A percentile compares a stretch with the other conserved stretches of the same genome.
phyloP scores from a whole-genome alignment of 2,113 vertebrate genomes.

The Rutilus rutilus region DNA sequence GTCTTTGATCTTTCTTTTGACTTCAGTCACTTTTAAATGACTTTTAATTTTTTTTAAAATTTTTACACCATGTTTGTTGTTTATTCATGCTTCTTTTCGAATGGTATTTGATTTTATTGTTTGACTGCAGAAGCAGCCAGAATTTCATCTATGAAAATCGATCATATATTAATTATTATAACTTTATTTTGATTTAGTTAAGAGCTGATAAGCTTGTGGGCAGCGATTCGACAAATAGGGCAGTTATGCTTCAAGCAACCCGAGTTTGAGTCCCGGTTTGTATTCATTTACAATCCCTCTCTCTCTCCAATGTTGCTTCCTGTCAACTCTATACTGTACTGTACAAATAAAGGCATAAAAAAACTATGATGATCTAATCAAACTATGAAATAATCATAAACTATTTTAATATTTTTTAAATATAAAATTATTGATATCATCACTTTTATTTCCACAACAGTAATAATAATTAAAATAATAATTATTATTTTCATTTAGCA shows the following conservation, averaged over 20 bases:
- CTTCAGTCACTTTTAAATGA: not conserved
- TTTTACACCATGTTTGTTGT: not conserved
- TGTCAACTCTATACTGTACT: not conserved
- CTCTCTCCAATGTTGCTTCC: not conserved
- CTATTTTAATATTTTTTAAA: no score
- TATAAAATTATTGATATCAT: not conserved
- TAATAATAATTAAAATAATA: not conserved
- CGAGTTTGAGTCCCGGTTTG: not conserved
- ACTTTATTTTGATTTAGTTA: not conserved
- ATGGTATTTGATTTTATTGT: not conserved
- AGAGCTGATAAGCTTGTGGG: not conserved
- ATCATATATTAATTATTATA: not conserved
- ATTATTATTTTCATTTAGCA: no score
- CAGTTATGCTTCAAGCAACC: not conserved
- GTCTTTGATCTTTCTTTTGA: not conserved
- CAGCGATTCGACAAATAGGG: not conserved
- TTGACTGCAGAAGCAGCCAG: not conserved
- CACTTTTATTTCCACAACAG: not conserved
- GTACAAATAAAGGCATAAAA: no score
- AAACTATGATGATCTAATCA: not conserved
- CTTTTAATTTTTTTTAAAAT: no score
- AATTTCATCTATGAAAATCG: not conserved
- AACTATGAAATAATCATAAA: not conserved
- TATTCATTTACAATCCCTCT: not conserved
- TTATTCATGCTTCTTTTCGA: not conserved